A percentile compares a stretch with the other conserved stretches of the same genome.
These are phyloP conservation scores for Graphium colonna DNA, from an alignment of 2,888 invertebrate species.

Conservation along the genomic window DNA sequence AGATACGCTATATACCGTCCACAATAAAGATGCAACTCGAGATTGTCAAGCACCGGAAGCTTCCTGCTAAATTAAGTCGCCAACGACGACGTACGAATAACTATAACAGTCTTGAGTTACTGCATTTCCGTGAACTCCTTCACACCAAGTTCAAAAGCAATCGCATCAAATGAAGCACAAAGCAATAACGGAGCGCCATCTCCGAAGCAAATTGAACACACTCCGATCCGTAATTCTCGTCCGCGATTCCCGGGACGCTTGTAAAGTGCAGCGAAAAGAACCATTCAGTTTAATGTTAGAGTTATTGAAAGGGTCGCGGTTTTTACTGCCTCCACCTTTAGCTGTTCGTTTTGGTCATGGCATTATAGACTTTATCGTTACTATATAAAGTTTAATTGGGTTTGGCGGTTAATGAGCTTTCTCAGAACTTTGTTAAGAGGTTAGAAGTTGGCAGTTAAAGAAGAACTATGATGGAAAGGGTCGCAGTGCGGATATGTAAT, in stretches of 20 bases:
- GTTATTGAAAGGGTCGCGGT: slow-evolving; percentile 16
- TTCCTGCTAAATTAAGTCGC: too few relatives aligned
- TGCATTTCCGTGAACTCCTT: too few relatives aligned
- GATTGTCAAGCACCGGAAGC: too few relatives aligned
- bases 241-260: slow-evolving; percentile 9
- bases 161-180: slow-evolving; percentile 2
- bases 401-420: too few relatives aligned
- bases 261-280: slow-evolving; percentile 21
- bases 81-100: too few relatives aligned
- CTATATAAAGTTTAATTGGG: not conserved
- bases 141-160: not conserved
- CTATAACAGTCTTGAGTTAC: not conserved
- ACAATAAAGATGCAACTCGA: too few relatives aligned
- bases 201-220: slow-evolving; percentile 12
- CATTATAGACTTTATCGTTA: slow-evolving; percentile 6
- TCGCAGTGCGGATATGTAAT: too few relatives aligned
- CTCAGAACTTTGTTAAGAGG: not conserved
- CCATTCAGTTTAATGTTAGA: slow-evolving; percentile 17
- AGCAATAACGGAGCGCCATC: slow-evolving; percentile 6
- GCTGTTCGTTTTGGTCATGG: slow-evolving; percentile 4
- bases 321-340: slow-evolving; percentile 12
- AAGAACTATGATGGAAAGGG: too few relatives aligned
- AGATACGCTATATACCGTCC: too few relatives aligned
- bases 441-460: too few relatives aligned
- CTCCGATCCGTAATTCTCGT: slow-evolving; percentile 16